Conservation (phyloP, 2,797 vertebrate genomes). For the Mallotus villosus region DNA sequence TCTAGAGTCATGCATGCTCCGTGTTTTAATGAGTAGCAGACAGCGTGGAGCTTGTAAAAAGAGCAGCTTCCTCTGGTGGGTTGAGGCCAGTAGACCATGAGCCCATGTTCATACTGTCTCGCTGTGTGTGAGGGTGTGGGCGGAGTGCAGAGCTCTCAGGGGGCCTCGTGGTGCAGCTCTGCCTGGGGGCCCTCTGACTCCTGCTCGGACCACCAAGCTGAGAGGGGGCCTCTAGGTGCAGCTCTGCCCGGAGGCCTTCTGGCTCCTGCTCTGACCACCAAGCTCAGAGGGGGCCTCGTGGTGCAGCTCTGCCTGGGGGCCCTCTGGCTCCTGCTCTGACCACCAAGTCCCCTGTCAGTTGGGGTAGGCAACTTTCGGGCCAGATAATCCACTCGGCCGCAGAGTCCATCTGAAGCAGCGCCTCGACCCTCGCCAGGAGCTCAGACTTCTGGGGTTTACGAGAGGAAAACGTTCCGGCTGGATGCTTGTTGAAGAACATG, state of each 20-base stretch:
- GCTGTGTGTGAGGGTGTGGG: slow-evolving; percentile 17
- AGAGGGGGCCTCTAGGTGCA: slow-evolving; percentile 37
- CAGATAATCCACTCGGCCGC: slow-evolving; percentile 47
- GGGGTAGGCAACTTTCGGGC: slow-evolving; percentile 48
- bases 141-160: slow-evolving; percentile 44
- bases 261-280: slow-evolving; percentile 55
- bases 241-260: slow-evolving; percentile 53
- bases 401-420: slow-evolving; percentile 18
- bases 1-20: slow-evolving; percentile 61
- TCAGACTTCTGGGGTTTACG: not conserved
- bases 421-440: slow-evolving; percentile 16
- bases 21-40: slow-evolving; percentile 74
- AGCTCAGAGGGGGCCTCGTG: slow-evolving; percentile 33
- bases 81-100: slow-evolving; percentile 45
- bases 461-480: not conserved
- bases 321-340: slow-evolving; percentile 56
- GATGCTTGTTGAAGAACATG: not conserved
- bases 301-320: slow-evolving; percentile 50
- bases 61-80: slow-evolving; percentile 62
- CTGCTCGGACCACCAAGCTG: slow-evolving; percentile 49
- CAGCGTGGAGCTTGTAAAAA: slow-evolving; percentile 64
- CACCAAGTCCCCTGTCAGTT: slow-evolving; percentile 46
- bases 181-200: slow-evolving; percentile 57
- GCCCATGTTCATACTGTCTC: slow-evolving; percentile 18
- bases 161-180: slow-evolving; percentile 37